A percentile compares a stretch with the other conserved stretches of the same genome.
phyloP scores from a whole-genome alignment of 2,113 vertebrate species.

The Buteo buteo region DNA sequence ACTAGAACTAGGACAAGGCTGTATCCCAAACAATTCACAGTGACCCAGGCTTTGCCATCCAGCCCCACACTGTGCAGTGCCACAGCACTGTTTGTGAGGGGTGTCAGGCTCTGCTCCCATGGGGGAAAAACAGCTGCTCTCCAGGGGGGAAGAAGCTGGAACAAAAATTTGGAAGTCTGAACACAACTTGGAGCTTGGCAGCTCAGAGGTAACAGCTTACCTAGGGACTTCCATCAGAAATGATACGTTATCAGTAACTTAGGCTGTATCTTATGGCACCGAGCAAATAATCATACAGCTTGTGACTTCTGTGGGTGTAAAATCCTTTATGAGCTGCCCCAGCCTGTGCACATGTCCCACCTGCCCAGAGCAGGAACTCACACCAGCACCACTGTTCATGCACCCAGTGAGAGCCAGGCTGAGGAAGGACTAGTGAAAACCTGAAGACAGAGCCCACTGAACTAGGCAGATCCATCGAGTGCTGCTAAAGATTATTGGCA shows the following conservation, averaged over 20 bases:
- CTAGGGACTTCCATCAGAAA: background rate
- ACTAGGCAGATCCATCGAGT: background rate
- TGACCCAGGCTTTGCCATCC: background rate
- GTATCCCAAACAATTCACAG: background rate
- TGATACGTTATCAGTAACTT: background rate
- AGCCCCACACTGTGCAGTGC: background rate
- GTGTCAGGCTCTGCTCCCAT: background rate
- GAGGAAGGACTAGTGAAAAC: background rate
- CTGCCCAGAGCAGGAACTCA: background rate
- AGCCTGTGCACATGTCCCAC: background rate
- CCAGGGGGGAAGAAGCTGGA: background rate
- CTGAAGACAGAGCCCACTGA: background rate
- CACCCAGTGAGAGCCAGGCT: background rate
- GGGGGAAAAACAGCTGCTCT: background rate
- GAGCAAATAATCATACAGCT: background rate
- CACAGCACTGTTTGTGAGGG: background rate
- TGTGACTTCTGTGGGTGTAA: background rate
- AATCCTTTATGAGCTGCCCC: background rate
- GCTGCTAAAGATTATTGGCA: background rate
- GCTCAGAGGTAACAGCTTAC: background rate
- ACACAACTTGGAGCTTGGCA: accelerated
- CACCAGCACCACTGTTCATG: background rate
- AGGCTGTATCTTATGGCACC: background rate
- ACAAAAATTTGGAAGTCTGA: background rate
- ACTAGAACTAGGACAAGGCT: background rate